Conservation (phyloP, 2,888 invertebrate species). For the Brassicogethes aeneus region DNA sequence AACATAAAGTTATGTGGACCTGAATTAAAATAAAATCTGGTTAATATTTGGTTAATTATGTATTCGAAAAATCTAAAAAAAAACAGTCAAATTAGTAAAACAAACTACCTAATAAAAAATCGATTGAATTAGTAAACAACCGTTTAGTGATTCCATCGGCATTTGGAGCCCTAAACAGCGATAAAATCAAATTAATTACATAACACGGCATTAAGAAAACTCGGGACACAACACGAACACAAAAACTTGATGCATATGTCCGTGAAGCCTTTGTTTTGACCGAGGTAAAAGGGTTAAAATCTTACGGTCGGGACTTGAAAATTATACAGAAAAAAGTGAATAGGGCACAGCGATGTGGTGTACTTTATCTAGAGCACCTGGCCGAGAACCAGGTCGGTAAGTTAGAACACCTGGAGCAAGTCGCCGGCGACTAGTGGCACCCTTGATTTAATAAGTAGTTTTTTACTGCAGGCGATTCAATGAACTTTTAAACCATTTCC, state of each 20-base stretch:
- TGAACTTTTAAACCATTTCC: neutral
- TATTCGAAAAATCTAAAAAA: no score
- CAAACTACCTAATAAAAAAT: no score
- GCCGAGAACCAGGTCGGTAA: slow-evolving; percentile 37
- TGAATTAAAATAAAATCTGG: no score
- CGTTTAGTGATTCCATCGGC: no score
- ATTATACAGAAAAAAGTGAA: slow-evolving; percentile 23
- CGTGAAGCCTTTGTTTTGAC: slow-evolving; percentile 27
- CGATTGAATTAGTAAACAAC: no score
- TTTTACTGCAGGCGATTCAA: slow-evolving; percentile 15
- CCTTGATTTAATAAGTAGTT: slow-evolving; percentile 31
- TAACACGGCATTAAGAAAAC: neutral
- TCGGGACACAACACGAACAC: slow-evolving; percentile 6
- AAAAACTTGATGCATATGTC: slow-evolving; percentile 5
- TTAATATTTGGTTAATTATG: no score
- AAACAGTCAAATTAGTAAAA: no score
- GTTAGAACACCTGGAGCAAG: slow-evolving; percentile 34
- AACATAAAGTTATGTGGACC: no score
- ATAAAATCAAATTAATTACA: slow-evolving; percentile 9
- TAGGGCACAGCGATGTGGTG: slow-evolving; percentile 26
- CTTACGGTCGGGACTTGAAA: slow-evolving; percentile 26
- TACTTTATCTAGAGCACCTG: slow-evolving; percentile 39
- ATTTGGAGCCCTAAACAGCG: no score
- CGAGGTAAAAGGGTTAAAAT: slow-evolving; percentile 23
- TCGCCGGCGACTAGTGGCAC: slow-evolving; percentile 16